Conservation (phyloP, 2,888 invertebrate genomes). For the Crematogaster levior region DNA sequence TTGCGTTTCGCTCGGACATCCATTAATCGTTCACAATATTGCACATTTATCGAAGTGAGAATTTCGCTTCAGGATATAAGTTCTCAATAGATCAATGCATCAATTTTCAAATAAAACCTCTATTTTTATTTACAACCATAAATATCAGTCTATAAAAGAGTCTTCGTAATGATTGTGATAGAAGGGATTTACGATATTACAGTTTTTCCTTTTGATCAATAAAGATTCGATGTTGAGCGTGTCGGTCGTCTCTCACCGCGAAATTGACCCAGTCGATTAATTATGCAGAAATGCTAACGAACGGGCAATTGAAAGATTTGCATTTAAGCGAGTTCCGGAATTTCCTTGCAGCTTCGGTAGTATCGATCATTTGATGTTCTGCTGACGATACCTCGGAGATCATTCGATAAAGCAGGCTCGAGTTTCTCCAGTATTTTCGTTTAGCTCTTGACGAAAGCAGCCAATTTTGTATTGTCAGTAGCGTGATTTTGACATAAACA, state of each 20-base stretch:
- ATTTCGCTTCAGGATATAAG: neutral
- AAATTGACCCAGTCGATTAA: slow-evolving; percentile 7
- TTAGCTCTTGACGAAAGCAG: slow-evolving; percentile 6
- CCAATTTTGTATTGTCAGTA: slow-evolving; percentile 16
- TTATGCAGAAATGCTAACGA: slow-evolving; percentile 31
- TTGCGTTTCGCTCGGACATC: slow-evolving; percentile 13
- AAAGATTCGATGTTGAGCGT: neutral
- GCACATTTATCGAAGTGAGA: slow-evolving; percentile 31
- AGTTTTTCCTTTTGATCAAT: neutral
- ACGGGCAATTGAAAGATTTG: slow-evolving; percentile 21
- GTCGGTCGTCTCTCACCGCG: neutral
- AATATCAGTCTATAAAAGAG: slow-evolving; percentile 13
- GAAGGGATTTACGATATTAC: neutral
- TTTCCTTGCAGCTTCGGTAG: neutral
- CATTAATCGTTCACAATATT: slow-evolving; percentile 35
- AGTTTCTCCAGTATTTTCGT: slow-evolving; percentile 44
- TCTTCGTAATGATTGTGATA: neutral
- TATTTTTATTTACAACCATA: slow-evolving; percentile 21
- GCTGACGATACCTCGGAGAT: slow-evolving; percentile 73
- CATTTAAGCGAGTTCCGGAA: neutral
- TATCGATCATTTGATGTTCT: slow-evolving; percentile 51
- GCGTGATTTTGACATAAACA: slow-evolving; percentile 23
- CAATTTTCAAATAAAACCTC: neutral
- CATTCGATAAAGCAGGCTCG: slow-evolving; percentile 74
- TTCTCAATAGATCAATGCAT: slow-evolving; percentile 6